Base-by-base conservation (phyloP, 2,797 vertebrate genomes). In the Neopelma chrysocephalum region DNA sequence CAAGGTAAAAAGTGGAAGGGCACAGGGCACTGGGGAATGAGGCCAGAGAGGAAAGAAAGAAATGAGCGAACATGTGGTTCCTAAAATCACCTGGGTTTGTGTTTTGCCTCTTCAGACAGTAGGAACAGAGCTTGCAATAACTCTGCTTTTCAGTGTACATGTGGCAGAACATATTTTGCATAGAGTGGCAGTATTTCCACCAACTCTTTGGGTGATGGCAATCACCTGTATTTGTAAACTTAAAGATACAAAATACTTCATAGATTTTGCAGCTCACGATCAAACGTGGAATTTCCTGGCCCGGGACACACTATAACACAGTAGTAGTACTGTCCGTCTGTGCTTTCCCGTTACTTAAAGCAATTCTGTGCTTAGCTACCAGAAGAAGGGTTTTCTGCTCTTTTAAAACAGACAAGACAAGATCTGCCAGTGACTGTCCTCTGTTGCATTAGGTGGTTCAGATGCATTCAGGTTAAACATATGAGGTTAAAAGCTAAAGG, bases 241-340 rank as follows among this genome's bases (percentile, higher is more conserved):
- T 32, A n/a, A 57, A 53, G 57, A 36, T 40, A 20, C 25, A 31
- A 53, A 76, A 50, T 76, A 73, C 19, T 70, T 82, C 0, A 0
- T 16, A 25, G 32, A 25, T n/a, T 62, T 89, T 57, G 19, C 43
- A 53, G 53, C 45, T 92, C 1, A 0, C 21, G 6, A 13, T 89
- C 26, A 82, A 34, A 66, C 16, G 4, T 84, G 36, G 40, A 50
- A 84, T 77, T 78, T 21, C 27, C 5, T 42, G 82, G 42, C 36
- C 54, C 23, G 54, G 45, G n/a, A 53, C 29, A 23, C 9, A 4
- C 6, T 64, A 0, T 87, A 70, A n/a, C 0, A 0, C 36, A 29
- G 5, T 57, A 10, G 4, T 53, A 36, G 27, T 81, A 14, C 36
- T 58, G n/a, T 29, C 27, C 6, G 31, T 21, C 34, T 6, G 4